Base-by-base conservation (phyloP, 2,888 invertebrate species). In the Thymelicus sylvestris region DNA sequence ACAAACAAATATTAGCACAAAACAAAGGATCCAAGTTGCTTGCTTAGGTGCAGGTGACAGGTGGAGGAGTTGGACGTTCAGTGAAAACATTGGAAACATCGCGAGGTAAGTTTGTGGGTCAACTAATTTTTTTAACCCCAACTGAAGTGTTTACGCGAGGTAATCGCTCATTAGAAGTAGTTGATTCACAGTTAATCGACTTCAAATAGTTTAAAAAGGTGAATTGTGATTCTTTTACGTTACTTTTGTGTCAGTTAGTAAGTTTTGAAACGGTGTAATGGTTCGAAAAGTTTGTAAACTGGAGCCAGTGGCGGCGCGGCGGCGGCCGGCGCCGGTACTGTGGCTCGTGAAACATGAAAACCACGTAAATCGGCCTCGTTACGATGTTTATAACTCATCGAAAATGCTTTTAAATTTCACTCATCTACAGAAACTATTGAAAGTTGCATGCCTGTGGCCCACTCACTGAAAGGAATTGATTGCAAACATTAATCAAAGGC, bases 41-140 rank as follows among this genome's bases (percentile, higher is more conserved):
- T 90, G 88, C 87, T 89, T 88, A 92, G 92, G 87, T 91, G 92
- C 82, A 82, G 80, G 86, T 85, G 90, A 87, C 89, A 87, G 87
- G 83, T 87, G 87, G 84, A 41, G 48, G 47, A 39, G 59, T 44
- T 39, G 59, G 59, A 59, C 39, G 59, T 59, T 39, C 70, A 64
- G 52, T 52, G 65, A 61, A 64, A 65, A 66, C 60, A 50, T 31
- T 48, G n/a, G 31, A 65, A 65, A 64, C 44, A 15, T 60, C 44
- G 44, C 64, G 50, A 65, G 70, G 70, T 70, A 50, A 70, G 70
- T 70, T 52, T 50, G n/a, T 70, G 60, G 15, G 48, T 66, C 60
- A 31, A 52, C 12, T 38, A 15, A 66, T 57, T 50, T 31, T 63
- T 66, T 71, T 50, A 55, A 66, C 15, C 7, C 12, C 4, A 13